phyloP scores from a whole-genome alignment of 2,797 vertebrate species.

The Rhinogobio ventralis region DNA sequence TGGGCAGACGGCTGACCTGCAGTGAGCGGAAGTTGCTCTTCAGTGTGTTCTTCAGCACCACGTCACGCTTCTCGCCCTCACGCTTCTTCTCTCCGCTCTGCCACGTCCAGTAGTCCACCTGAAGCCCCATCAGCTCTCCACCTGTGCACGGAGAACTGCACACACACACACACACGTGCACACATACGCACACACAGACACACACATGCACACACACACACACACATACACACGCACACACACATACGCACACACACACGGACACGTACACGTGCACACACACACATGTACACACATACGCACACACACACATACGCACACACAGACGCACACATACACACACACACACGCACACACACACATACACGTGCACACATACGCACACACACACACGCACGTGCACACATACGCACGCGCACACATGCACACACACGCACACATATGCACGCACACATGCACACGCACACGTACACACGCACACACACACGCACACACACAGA shows the following conservation, averaged over 20 bases:
- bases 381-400: fast-evolving
- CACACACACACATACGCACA: too few species aligned
- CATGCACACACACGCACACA: too few species aligned
- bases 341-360: fast-evolving
- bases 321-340: too few species aligned
- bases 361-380: too few species aligned
- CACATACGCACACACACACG: too few species aligned
- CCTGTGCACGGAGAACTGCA: slow-evolving; percentile 77
- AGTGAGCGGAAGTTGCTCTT: slow-evolving; percentile 85
- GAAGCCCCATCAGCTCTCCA: slow-evolving; percentile 83
- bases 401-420: too few species aligned
- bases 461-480: too few species aligned
- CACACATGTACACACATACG: too few species aligned
- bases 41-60: slow-evolving; percentile 82
- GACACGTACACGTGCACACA: too few species aligned
- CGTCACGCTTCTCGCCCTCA: slow-evolving; percentile 81
- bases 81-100: slow-evolving; percentile 79
- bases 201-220: too few species aligned
- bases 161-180: not conserved
- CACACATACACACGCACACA: too few species aligned
- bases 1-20: slow-evolving; percentile 82
- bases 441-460: too few species aligned
- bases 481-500: slow-evolving; percentile 15
- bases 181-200: fast-evolving
- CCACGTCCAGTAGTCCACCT: slow-evolving; percentile 86